Conservation (phyloP, 2,113 vertebrate genomes). For the Sminthopsis crassicaudata region DNA sequence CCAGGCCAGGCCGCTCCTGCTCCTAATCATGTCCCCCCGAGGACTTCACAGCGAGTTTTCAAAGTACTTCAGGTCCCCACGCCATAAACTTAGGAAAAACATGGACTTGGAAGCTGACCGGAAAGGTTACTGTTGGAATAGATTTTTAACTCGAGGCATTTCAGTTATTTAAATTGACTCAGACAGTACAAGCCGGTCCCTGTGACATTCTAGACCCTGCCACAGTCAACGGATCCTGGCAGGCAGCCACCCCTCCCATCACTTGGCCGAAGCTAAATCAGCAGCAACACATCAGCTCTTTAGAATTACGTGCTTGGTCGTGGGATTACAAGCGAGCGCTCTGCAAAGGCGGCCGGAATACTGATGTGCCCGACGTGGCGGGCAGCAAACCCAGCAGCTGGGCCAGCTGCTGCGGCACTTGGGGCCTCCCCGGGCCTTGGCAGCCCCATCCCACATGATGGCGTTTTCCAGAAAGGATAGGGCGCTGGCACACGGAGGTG, state of each 20-base stretch:
- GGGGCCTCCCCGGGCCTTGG: not conserved
- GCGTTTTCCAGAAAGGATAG: not conserved
- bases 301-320: conserved; percentile 57
- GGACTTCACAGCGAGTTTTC: conserved; percentile 30
- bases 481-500: not conserved
- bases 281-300: conserved; percentile 72
- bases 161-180: conserved; percentile 81
- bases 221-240: conserved; percentile 74
- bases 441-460: not conserved
- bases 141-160: conserved; percentile 57
- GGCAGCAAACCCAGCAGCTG: conserved; percentile 11
- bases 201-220: conserved; percentile 77
- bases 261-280: conserved; percentile 76
- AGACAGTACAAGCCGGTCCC: conserved; percentile 76
- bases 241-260: conserved; percentile 72
- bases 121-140: conserved; percentile 64
- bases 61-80: conserved; percentile 35
- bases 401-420: not conserved
- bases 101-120: conserved; percentile 72
- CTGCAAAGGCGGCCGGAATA: conserved; percentile 59
- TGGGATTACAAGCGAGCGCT: conserved; percentile 60
- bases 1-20: conserved; percentile 29
- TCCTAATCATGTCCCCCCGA: conserved; percentile 46
- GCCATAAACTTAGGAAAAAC: conserved; percentile 40
- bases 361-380: not conserved